These are phyloP conservation scores for Caenorhabditis parvicauda DNA, from an alignment of 2,888 invertebrate genomes.

Conservation along the genomic window DNA sequence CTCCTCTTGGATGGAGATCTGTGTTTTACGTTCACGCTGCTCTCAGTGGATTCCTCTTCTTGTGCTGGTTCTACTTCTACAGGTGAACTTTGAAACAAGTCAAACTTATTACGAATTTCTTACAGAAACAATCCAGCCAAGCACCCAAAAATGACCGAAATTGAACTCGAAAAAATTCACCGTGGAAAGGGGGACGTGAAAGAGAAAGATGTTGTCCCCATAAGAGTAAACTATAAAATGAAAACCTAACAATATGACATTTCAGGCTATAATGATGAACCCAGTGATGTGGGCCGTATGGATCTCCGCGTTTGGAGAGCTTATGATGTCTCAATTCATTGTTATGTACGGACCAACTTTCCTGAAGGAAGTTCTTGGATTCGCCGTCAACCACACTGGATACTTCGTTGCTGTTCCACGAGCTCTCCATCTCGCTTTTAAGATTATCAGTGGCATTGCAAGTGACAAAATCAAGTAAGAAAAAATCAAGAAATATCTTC, in stretches of 20 bases:
- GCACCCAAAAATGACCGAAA: constrained; percentile 44
- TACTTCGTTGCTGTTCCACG: constrained; percentile 48
- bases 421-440: constrained; percentile 42
- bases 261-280: constrained; percentile 35
- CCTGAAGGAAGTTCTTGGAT: constrained; percentile 46
- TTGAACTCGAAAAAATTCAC: constrained; percentile 46
- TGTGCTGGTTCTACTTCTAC: constrained; percentile 34
- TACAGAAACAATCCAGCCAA: constrained; percentile 39
- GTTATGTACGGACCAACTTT: constrained; percentile 49
- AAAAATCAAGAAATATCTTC: background rate
- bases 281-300: constrained; percentile 47
- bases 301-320: constrained; percentile 48
- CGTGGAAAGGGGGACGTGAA: constrained; percentile 41
- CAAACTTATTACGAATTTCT: background rate
- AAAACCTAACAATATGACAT: background rate
- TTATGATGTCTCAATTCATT: constrained; percentile 53
- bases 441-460: constrained; percentile 41
- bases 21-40: constrained; percentile 46
- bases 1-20: constrained; percentile 41
- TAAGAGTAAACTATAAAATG: constrained; percentile 10
- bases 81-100: constrained; percentile 11
- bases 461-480: constrained; percentile 41
- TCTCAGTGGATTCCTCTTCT: constrained; percentile 36
- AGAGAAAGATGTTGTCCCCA: constrained; percentile 34
- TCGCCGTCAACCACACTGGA: constrained; percentile 47